A percentile compares a stretch with the other conserved stretches of the same genome.
Evolutionary conservation across 2,888 invertebrate genomes (phyloP).

Genomic region (Homarus gammarus): DNA sequence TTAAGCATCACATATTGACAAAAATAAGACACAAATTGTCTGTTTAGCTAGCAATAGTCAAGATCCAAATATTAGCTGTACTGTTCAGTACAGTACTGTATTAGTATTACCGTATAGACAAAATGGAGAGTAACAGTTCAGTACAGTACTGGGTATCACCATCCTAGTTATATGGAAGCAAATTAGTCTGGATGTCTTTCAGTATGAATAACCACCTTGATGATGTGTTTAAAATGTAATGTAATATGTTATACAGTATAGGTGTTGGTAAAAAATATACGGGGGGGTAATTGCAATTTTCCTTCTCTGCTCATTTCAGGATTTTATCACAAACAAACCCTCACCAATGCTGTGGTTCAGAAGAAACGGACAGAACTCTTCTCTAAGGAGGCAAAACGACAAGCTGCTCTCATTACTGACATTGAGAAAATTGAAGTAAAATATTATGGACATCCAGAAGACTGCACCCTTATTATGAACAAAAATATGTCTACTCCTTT

Average conservation of each 20-base stretch:
- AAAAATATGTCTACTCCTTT: conserved; percentile 93
- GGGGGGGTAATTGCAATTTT: background rate
- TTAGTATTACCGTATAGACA: too few relatives aligned
- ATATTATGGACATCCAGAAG: conserved; percentile 87
- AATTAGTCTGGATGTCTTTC: too few relatives aligned
- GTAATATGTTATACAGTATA: background rate
- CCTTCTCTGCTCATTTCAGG: conserved; percentile 21
- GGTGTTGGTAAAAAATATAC: background rate
- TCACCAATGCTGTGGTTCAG: conserved; percentile 59
- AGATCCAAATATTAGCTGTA: too few relatives aligned
- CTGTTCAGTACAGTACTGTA: too few relatives aligned
- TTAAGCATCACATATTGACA: too few relatives aligned
- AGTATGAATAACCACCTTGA: too few relatives aligned
- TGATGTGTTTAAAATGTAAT: background rate
- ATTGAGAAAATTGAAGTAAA: conserved; percentile 94
- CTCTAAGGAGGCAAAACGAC: conserved; percentile 87
- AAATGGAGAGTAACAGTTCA: too few relatives aligned
- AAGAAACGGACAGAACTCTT: conserved; percentile 82
- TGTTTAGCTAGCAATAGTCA: too few relatives aligned
- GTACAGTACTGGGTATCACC: too few relatives aligned
- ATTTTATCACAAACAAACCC: conserved; percentile 76
- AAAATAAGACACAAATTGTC: too few relatives aligned
- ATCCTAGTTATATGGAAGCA: too few relatives aligned
- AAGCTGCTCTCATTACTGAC: conserved; percentile 87
- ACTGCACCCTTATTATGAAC: conserved; percentile 91